These are phyloP conservation scores for Ericerus pela DNA, from an alignment of 1,140 invertebrate genomes.

Conservation along the genomic window DNA sequence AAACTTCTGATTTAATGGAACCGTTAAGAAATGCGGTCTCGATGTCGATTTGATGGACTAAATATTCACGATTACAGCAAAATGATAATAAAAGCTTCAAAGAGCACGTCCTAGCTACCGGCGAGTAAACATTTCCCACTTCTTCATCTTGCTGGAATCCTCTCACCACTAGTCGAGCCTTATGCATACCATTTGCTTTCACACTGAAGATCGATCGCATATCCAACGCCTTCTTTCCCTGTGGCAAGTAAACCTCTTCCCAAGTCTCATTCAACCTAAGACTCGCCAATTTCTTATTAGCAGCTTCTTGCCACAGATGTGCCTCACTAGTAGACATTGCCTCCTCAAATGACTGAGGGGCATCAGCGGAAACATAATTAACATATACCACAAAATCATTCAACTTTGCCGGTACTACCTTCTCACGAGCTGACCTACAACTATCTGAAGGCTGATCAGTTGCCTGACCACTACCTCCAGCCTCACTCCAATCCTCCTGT, in stretches of 20 bases:
- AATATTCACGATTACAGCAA: slow-evolving; percentile 9
- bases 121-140: slow-evolving; percentile 21
- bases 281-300: slow-evolving; percentile 13
- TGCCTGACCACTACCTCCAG: too few species aligned
- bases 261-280: slow-evolving; percentile 22
- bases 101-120: slow-evolving; percentile 19
- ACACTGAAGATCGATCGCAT: slow-evolving; percentile 20
- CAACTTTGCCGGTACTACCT: not conserved
- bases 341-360: not conserved
- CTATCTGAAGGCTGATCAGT: too few species aligned
- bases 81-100: slow-evolving; percentile 21
- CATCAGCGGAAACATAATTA: not conserved
- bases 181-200: slow-evolving; percentile 20
- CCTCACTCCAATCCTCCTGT: too few species aligned
- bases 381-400: not conserved
- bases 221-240: slow-evolving; percentile 18
- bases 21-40: slow-evolving; percentile 26
- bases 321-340: not conserved
- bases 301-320: slow-evolving; percentile 16
- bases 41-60: slow-evolving; percentile 20
- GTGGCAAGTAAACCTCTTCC: slow-evolving; percentile 18
- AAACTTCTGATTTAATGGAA: slow-evolving; percentile 23
- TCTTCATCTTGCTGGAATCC: slow-evolving; percentile 21
- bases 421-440: too few species aligned
- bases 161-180: slow-evolving; percentile 21